Conservation (phyloP, 2,888 invertebrate genomes). For the Xestia rhomboidea region DNA sequence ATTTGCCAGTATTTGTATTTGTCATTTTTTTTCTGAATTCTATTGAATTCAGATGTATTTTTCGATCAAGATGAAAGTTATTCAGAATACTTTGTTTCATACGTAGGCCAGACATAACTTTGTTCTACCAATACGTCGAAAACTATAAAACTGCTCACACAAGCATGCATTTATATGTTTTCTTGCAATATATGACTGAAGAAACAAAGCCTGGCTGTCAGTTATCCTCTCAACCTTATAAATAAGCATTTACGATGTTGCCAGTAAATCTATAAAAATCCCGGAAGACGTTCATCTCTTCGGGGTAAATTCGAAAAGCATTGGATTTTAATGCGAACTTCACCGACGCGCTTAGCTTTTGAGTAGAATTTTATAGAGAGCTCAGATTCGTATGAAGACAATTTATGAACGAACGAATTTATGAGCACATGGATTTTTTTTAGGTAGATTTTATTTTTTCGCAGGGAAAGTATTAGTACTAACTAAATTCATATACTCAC, state of each 20-base stretch:
- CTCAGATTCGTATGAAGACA: slow-evolving; percentile 46
- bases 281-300: slow-evolving; percentile 45
- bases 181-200: slow-evolving; percentile 22
- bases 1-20: no score
- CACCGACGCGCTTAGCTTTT: slow-evolving; percentile 31
- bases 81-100: background rate
- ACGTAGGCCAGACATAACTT: background rate
- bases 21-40: no score
- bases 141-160: slow-evolving; percentile 13
- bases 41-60: background rate
- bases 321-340: slow-evolving; percentile 47
- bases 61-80: background rate
- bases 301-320: slow-evolving; percentile 49
- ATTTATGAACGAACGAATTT: slow-evolving; percentile 49
- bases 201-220: slow-evolving; percentile 37
- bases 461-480: slow-evolving; percentile 35
- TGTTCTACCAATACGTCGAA: background rate
- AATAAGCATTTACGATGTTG: slow-evolving; percentile 54
- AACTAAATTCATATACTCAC: slow-evolving; percentile 8
- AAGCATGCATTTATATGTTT: background rate
- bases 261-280: slow-evolving; percentile 56
- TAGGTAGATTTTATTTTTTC: slow-evolving; percentile 33
- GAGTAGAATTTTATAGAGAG: slow-evolving; percentile 50
- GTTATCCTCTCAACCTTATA: slow-evolving; percentile 46
- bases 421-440: slow-evolving; percentile 25